Conservation (phyloP, 2,888 invertebrate species). For the Xestobium rufovillosum region DNA sequence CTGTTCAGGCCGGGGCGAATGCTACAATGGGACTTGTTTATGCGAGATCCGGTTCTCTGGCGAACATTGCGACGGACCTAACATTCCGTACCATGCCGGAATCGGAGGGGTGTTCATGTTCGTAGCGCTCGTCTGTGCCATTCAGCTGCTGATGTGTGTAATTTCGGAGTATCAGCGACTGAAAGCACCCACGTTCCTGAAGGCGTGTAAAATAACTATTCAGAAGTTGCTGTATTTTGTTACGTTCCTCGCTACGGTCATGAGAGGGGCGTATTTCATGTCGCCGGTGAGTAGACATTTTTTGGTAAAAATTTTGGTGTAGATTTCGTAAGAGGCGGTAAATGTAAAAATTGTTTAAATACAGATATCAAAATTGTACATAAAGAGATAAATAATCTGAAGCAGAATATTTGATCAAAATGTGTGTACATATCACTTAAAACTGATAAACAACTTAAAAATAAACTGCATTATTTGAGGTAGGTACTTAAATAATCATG, state of each 20-base stretch:
- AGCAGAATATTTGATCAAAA: no score
- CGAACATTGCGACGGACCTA: constrained; percentile 73
- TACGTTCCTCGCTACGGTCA: constrained; percentile 75
- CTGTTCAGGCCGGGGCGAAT: constrained; percentile 87
- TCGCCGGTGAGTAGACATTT: constrained; percentile 62
- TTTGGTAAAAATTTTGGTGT: no score
- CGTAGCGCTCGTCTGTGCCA: constrained; percentile 75
- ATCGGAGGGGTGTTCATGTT: constrained; percentile 72
- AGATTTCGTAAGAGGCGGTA: no score
- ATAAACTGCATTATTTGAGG: no score
- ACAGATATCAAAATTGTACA: no score
- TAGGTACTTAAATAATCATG: no score
- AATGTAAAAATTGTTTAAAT: no score
- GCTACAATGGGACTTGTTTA: constrained; percentile 83
- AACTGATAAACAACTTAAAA: no score
- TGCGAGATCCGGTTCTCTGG: constrained; percentile 86
- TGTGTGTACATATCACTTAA: no score
- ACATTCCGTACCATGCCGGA: constrained; percentile 69
- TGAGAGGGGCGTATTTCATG: constrained; percentile 84
- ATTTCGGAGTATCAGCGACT: constrained; percentile 74
- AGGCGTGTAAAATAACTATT: constrained; percentile 80
- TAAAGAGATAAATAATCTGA: no score
- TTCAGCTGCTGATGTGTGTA: constrained; percentile 78
- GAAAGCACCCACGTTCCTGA: constrained; percentile 72
- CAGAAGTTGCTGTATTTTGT: constrained; percentile 85